Base-by-base conservation (phyloP, 2,888 invertebrate genomes). In the Spodoptera littoralis region DNA sequence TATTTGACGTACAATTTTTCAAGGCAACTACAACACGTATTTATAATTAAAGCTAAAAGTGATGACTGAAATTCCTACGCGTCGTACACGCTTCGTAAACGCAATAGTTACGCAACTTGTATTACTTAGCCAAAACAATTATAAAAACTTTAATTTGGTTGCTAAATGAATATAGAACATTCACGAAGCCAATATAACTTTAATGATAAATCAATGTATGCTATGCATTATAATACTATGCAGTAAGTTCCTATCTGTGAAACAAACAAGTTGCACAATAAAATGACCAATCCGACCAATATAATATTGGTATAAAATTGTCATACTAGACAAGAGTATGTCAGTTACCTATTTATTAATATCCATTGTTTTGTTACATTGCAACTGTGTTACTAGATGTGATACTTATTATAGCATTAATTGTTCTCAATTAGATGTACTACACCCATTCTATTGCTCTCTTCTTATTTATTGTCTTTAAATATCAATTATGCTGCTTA, bases 401-500 rank as follows among this genome's bases (percentile, higher is more conserved):
- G 49, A 60, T 58, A 44, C 43, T 66, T 60, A 48, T 13, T 58
- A 36, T 53, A 30, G 43, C 24, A 46, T 47, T 64, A 67, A 48
- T 64, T 67, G 55, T 56, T 56, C 63, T 59, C 55, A 68, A 73
- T 55, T 58, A 67, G 41, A 62, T 61, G 50, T 60, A 54, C 44
- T 70, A 60, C 61, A 60, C 61, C 43, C 47, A 64, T 71, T 68
- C 61, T 68, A 36, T 27, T 63, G 64, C 75, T 77, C 55, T 65
- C 69, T 62, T 63, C 58, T 55, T 70, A 51, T 50, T 54, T 63
- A 55, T 50, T 54, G 46, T 74, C 67, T 62, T 62, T 60, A 49
- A 60, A 61, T 58, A 47, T 53, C 52, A 63, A 63, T 48, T 57
- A 70, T 51, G 64, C 64, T 67, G 78, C 78, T 75, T 77, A 48